These are phyloP conservation scores for Rhingia campestris DNA, from an alignment of 2,888 invertebrate species.

Conservation along the genomic window DNA sequence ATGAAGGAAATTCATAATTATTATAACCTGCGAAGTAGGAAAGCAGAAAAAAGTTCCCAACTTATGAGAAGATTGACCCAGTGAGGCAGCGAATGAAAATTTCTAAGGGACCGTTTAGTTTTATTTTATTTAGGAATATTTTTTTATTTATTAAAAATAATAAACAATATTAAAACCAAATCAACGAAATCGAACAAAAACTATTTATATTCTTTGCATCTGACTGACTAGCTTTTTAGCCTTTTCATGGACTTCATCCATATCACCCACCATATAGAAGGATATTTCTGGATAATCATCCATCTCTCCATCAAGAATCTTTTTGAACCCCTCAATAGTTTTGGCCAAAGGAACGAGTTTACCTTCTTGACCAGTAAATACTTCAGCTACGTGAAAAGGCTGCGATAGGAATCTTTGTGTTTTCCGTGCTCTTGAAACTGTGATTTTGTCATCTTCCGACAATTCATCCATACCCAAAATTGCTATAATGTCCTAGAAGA, in stretches of 20 bases:
- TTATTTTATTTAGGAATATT: too few species aligned
- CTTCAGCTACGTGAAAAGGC: constrained; percentile 97
- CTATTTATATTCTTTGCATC: constrained; percentile 70
- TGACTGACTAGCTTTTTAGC: constrained; percentile 78
- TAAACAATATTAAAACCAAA: too few species aligned
- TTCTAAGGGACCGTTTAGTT: too few species aligned
- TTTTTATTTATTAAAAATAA: too few species aligned
- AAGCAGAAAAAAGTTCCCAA: too few species aligned
- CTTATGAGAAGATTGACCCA: too few species aligned
- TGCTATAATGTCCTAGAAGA: constrained; percentile 97
- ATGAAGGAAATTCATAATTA: too few species aligned
- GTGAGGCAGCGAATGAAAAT: too few species aligned
- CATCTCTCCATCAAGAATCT: constrained; percentile 93
- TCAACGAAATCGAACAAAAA: background rate
- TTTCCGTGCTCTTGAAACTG: constrained; percentile 97
- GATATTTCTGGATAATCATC: constrained; percentile 99
- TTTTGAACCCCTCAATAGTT: constrained; percentile 91
- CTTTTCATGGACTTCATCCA: constrained; percentile 92
- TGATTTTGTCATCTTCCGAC: constrained; percentile 99
- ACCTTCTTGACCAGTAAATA: too few species aligned
- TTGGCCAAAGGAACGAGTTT: constrained; percentile 96
- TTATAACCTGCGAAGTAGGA: too few species aligned
- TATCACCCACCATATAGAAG: constrained; percentile 99
- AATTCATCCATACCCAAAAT: constrained; percentile 99
- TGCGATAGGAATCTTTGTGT: constrained; percentile 99